phyloP scores from a whole-genome alignment of 1,140 invertebrate genomes.

The Melipona quadrifasciata region DNA sequence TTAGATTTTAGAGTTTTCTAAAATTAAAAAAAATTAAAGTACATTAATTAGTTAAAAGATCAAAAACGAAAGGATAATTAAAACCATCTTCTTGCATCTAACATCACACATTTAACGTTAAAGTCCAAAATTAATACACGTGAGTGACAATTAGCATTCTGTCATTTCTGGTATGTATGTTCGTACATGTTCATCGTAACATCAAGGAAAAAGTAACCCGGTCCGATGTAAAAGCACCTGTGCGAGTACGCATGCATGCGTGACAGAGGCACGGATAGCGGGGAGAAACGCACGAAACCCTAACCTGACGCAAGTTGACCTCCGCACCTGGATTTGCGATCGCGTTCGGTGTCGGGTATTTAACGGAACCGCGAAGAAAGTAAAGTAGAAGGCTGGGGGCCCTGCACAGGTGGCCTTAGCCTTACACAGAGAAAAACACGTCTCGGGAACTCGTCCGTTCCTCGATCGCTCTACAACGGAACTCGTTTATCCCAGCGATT shows the following conservation, averaged over 20 bases:
- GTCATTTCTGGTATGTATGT: no score
- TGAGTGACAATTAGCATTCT: background rate
- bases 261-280: constrained; percentile 46
- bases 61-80: background rate
- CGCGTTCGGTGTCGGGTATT: constrained; percentile 68
- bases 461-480: constrained; percentile 11
- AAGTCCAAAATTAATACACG: background rate
- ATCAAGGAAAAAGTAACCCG: background rate
- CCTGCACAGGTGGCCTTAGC: constrained; percentile 59
- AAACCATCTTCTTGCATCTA: background rate
- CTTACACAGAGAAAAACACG: constrained; percentile 48
- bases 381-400: constrained; percentile 66
- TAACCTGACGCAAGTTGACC: constrained; percentile 72
- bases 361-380: constrained; percentile 72
- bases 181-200: background rate
- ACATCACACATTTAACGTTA: background rate
- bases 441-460: constrained; percentile 27
- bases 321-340: constrained; percentile 72
- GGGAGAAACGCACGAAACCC: constrained; percentile 60
- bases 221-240: background rate
- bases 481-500: background rate
- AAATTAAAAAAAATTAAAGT: no score
- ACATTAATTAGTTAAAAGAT: background rate
- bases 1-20: no score
- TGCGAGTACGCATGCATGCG: constrained; percentile 34